Percentiles rank a stretch among this genome's conserved stretches.
Evolutionary conservation across 1,140 invertebrate genomes (phyloP).

Genomic region (Bombus soroeensis): DNA sequence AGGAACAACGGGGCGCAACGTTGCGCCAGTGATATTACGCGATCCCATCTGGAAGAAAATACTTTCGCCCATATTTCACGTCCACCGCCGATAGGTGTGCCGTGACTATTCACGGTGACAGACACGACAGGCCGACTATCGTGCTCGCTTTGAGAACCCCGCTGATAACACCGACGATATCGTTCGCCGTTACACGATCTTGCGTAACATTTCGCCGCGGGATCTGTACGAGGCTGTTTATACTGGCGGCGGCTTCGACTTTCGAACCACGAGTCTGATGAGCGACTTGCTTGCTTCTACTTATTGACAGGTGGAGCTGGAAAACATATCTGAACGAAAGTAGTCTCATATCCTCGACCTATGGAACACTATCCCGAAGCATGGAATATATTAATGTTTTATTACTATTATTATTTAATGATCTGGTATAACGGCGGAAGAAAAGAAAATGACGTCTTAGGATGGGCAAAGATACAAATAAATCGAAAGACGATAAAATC

Average conservation of each 20-base stretch:
- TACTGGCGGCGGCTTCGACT: not conserved
- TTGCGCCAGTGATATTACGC: conserved; percentile 29
- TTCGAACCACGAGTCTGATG: not conserved
- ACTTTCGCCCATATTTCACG: conserved; percentile 44
- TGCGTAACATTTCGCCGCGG: conserved; percentile 44
- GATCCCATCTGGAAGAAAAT: conserved; percentile 30
- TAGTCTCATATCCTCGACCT: too few relatives aligned
- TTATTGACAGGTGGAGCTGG: not conserved
- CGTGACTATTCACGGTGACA: conserved; percentile 52
- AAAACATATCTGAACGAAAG: not conserved
- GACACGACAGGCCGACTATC: conserved; percentile 52
- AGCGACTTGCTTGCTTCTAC: not conserved
- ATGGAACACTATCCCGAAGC: too few relatives aligned
- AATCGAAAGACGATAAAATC: too few relatives aligned
- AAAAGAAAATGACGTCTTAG: not conserved
- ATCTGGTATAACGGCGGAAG: not conserved
- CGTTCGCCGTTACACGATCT: conserved; percentile 44
- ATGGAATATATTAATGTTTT: too few relatives aligned
- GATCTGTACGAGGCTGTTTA: conserved; percentile 1
- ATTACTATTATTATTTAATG: too few relatives aligned
- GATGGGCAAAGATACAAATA: not conserved
- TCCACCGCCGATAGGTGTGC: conserved; percentile 28
- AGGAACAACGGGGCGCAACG: not conserved
- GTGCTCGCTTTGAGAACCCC: conserved; percentile 47
- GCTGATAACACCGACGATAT: conserved; percentile 42